Evolutionary conservation across 2,888 invertebrate genomes (phyloP), one percentile per base, ranked within the genome.

Genomic region (Lasioglossum lativentre): DNA sequence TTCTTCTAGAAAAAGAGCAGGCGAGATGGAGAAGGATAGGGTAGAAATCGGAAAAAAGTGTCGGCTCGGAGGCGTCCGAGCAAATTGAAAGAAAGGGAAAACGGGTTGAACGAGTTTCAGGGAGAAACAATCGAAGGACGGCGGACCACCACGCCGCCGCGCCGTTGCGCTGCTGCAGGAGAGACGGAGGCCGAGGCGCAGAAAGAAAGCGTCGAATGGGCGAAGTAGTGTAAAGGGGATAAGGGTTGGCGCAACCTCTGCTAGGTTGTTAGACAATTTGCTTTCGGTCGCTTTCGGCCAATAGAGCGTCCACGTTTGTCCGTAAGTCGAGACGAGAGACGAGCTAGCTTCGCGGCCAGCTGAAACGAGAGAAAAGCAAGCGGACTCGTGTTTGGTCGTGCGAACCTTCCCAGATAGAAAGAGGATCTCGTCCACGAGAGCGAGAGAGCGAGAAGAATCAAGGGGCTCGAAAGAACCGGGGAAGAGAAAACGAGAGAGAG

Each of bases 211-310:
- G 10, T 19, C 16, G 10, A 14, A 40, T 19, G 34, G 27, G 40
- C 4, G n/a, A 45, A 71, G 70, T 16, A 45, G 38, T 66, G 66
- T 14, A 34, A 59, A 45, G 70, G 12, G 38, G 38, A 40, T 34
- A 47, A 72, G 14, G 63, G 38, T 38, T 45, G 19, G 38, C 19
- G 52, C 47, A 66, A 77, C 45, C 56, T 68, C 76, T 76, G 76
- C 34, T 10, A 71, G 47, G 70, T 80, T 80, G 80, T 87, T 75
- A 38, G 42, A 59, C 81, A 81, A 85, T 89, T 89, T 85, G 78
- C 82, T 84, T 88, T 85, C 75, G 81, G 79, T 70, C 78, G 47
- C 27, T 73, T 82, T 77, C 71, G 34, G 34, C 34, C 56, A 71
- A 74, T 30, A 42, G 68, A 59, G 70, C n/a, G 80, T 59, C 52